Conservation (phyloP, 2,113 vertebrate species). For the Columba livia region DNA sequence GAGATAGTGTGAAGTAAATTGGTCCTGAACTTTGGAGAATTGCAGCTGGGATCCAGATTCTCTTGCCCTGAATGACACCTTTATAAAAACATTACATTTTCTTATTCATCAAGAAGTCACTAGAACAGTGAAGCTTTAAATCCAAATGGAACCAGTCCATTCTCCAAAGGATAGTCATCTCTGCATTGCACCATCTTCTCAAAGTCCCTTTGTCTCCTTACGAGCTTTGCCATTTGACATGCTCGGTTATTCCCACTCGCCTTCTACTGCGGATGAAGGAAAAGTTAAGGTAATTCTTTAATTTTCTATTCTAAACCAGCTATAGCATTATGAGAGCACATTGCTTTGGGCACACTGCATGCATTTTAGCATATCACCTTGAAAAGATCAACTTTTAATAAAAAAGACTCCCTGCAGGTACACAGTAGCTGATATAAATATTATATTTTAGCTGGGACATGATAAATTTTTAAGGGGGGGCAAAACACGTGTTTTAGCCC, state of each 20-base stretch:
- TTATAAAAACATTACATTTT: background rate
- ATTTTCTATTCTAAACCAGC: background rate
- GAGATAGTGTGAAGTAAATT: background rate
- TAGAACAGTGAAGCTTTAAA: background rate
- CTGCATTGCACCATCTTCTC: background rate
- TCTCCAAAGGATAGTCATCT: background rate
- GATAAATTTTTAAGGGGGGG: background rate
- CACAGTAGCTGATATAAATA: background rate
- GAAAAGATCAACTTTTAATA: background rate
- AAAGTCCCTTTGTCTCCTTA: background rate
- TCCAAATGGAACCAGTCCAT: background rate
- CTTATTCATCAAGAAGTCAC: background rate
- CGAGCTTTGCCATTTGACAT: background rate
- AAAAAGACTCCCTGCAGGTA: background rate
- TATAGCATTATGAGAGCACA: background rate
- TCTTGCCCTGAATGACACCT: background rate
- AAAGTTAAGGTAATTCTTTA: background rate
- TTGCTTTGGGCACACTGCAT: background rate
- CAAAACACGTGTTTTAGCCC: background rate
- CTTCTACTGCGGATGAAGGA: background rate
- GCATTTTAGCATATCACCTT: background rate
- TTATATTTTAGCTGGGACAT: background rate
- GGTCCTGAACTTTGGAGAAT: background rate
- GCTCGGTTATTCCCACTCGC: background rate
- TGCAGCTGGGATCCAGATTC: background rate